Conservation (phyloP, 1,140 invertebrate genomes). For the Philopotamus ludificatus region DNA sequence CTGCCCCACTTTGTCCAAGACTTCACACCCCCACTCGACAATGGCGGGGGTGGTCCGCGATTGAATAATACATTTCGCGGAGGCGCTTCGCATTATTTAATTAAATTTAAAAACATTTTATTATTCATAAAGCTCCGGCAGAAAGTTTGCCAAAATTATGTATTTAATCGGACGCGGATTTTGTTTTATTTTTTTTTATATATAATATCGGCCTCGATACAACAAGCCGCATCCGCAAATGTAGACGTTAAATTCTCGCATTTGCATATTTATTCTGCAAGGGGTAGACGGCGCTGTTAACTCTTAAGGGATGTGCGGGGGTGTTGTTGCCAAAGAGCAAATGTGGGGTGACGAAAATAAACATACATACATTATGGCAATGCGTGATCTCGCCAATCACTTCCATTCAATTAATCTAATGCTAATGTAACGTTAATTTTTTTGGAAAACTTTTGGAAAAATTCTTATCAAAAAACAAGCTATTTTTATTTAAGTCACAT, state of each 20-base stretch:
- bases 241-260: slow-evolving; percentile 23
- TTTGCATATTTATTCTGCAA: slow-evolving; percentile 22
- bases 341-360: neutral
- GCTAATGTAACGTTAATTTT: too few species aligned
- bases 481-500: too few species aligned
- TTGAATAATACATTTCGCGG: slow-evolving; percentile 5
- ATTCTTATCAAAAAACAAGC: too few species aligned
- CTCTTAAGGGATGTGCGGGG: too few species aligned
- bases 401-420: too few species aligned
- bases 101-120: neutral
- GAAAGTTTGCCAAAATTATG: neutral
- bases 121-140: neutral
- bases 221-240: slow-evolving; percentile 12
- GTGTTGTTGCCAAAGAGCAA: neutral
- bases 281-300: neutral
- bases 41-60: neutral
- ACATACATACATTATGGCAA: neutral
- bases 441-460: too few species aligned
- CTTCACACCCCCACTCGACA: neutral
- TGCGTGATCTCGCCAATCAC: neutral
- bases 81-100: too few species aligned
- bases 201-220: neutral
- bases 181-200: neutral
- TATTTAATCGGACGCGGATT: neutral
- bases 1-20: slow-evolving; percentile 11